These are phyloP conservation scores for Sussaba pulchella DNA, from an alignment of 2,888 invertebrate genomes.

Conservation along the genomic window DNA sequence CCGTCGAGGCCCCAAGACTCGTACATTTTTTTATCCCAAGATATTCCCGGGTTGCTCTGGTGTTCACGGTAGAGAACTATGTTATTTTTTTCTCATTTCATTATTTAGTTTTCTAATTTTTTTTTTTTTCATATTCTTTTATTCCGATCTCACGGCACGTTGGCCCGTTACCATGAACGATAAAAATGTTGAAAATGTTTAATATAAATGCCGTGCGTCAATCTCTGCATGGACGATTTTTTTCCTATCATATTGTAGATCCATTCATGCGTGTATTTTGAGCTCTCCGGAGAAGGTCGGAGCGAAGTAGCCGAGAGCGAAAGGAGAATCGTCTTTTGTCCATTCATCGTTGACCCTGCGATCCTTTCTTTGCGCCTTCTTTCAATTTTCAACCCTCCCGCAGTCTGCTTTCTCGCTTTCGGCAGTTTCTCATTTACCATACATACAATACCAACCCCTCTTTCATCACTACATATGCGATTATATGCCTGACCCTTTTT, in stretches of 20 bases:
- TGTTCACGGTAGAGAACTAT: neutral
- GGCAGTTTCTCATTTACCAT: conserved; percentile 24
- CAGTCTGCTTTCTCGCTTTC: conserved; percentile 8
- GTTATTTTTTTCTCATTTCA: neutral
- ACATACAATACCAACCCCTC: conserved; percentile 11
- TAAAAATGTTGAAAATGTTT: conserved; percentile 17
- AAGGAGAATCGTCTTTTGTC: conserved; percentile 7
- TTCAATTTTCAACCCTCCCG: conserved; percentile 11
- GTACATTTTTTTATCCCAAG: neutral
- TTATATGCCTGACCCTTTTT: conserved; percentile 16
- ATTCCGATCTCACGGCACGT: conserved; percentile 11
- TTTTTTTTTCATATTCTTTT: too few species aligned
- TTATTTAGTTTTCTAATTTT: too few species aligned
- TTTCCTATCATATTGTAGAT: neutral
- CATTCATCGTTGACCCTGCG: conserved; percentile 5
- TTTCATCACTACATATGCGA: conserved; percentile 5
- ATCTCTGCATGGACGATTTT: conserved; percentile 3
- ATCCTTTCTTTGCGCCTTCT: conserved; percentile 10
- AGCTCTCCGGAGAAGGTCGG: conserved; percentile 1
- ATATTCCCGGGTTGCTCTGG: neutral
- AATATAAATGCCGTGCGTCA: conserved; percentile 38
- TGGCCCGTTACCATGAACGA: neutral
- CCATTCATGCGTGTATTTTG: conserved; percentile 3
- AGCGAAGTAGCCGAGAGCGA: conserved; percentile 9
- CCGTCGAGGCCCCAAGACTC: neutral